These are phyloP conservation scores for Limnephilus rhombicus DNA, from an alignment of 2,888 invertebrate genomes.

Conservation along the genomic window DNA sequence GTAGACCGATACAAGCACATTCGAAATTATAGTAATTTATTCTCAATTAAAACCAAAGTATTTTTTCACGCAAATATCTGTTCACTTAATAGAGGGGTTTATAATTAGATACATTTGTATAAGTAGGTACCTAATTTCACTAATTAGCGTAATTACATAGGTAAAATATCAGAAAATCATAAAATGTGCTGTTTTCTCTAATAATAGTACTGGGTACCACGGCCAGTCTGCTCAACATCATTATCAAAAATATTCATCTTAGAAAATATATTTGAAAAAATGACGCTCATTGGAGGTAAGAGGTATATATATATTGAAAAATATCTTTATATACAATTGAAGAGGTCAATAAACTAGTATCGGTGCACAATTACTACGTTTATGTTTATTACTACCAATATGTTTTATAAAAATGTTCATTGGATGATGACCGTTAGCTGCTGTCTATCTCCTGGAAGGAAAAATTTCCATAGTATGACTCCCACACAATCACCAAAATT, in stretches of 20 bases:
- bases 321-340: no score
- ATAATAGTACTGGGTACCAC: background rate
- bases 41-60: background rate
- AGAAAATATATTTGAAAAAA: background rate
- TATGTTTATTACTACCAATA: no score
- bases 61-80: background rate
- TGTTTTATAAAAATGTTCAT: no score
- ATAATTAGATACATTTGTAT: background rate
- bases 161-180: background rate
- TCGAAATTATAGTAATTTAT: background rate
- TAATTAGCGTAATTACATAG: background rate
- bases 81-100: background rate
- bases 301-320: no score
- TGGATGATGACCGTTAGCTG: no score
- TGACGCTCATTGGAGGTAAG: no score
- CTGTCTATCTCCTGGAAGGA: no score
- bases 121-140: background rate
- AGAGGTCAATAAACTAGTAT: no score
- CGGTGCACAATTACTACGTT: no score
- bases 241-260: background rate
- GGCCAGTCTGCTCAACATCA: background rate
- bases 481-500: no score
- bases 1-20: background rate
- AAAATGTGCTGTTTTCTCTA: background rate
- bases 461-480: no score